Conservation (phyloP, 1,140 invertebrate species). For the Arctopsyche grandis region DNA sequence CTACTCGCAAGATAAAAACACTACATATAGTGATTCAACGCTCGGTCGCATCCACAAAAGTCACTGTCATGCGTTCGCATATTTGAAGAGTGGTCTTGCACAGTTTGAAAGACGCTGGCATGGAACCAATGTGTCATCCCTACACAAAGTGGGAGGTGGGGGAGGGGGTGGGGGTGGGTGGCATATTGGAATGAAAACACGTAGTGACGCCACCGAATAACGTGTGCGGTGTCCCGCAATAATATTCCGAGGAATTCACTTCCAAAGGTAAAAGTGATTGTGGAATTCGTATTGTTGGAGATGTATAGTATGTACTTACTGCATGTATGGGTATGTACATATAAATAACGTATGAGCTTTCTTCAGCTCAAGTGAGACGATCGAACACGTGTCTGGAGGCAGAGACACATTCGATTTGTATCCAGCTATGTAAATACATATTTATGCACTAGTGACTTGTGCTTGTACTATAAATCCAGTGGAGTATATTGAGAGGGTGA, state of each 20-base stretch:
- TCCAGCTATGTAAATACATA: too few species aligned
- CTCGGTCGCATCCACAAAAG: too few species aligned
- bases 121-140: neutral
- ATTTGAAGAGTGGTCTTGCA: too few species aligned
- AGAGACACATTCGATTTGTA: too few species aligned
- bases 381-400: neutral
- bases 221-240: conserved; percentile 15
- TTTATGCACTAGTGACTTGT: too few species aligned
- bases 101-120: neutral
- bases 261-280: conserved; percentile 37
- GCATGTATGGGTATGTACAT: neutral
- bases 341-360: neutral
- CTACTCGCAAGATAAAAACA: too few species aligned
- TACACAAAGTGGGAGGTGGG: neutral
- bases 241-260: conserved; percentile 32
- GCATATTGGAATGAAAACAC: conserved; percentile 30
- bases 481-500: too few species aligned
- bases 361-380: neutral
- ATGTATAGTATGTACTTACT: too few species aligned
- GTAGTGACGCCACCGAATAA: conserved; percentile 15
- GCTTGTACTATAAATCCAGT: too few species aligned
- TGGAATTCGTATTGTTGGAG: conserved; percentile 34
- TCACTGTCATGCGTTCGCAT: too few species aligned
- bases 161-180: neutral
- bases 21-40: too few species aligned